Evolutionary conservation across 2,797 vertebrate genomes (phyloP).

Genomic region (Euthynnus affinis): DNA sequence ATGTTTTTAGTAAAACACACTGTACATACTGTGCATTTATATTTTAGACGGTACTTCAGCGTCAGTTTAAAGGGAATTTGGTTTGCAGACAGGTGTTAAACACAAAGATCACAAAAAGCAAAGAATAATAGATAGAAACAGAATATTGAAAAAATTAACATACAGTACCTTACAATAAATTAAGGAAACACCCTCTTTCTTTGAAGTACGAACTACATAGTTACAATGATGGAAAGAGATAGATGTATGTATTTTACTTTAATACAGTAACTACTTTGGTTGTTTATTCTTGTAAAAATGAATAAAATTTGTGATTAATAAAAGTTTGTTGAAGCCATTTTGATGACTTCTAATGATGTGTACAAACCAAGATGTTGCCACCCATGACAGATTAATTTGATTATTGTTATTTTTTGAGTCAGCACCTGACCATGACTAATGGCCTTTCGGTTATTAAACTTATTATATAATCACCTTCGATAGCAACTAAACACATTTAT

Average conservation of each 20-base stretch:
- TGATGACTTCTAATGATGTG: background rate
- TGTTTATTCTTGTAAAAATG: background rate
- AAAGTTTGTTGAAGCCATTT: background rate
- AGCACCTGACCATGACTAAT: conserved; percentile 28
- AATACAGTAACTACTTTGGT: background rate
- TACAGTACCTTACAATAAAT: too few relatives aligned
- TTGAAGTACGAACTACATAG: background rate
- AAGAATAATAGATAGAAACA: too few relatives aligned
- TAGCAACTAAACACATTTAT: conserved; percentile 17
- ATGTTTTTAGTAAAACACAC: background rate
- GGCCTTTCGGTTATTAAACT: conserved; percentile 66
- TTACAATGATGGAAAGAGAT: background rate
- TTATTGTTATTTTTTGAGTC: background rate
- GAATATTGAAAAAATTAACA: too few relatives aligned
- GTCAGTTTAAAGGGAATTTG: too few relatives aligned
- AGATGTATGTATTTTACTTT: background rate
- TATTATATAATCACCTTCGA: conserved; percentile 52
- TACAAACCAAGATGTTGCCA: background rate
- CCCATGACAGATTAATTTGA: background rate
- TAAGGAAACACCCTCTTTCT: too few relatives aligned
- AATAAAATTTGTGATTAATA: background rate
- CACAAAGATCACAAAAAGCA: too few relatives aligned
- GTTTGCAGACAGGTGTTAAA: too few relatives aligned
- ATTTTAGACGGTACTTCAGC: background rate
- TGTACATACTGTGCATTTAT: background rate